Evolutionary conservation across 2,797 vertebrate genomes (phyloP).

Genomic region (Rhincodon typus): DNA sequence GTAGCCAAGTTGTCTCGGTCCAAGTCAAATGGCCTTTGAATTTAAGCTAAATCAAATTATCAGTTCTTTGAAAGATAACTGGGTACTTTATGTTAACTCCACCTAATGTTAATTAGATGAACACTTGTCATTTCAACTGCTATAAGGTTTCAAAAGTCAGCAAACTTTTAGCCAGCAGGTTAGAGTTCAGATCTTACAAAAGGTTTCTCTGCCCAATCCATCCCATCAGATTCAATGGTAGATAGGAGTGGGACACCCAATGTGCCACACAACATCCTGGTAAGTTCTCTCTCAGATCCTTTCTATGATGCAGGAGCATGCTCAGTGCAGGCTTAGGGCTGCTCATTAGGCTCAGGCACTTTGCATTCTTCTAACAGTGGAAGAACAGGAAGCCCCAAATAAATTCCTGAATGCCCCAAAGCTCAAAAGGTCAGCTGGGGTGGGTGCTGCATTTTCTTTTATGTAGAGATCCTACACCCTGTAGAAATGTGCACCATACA

Average conservation of each 20-base stretch:
- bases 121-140: background rate
- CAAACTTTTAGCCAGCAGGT: background rate
- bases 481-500: background rate
- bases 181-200: background rate
- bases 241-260: background rate
- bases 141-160: background rate
- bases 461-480: background rate
- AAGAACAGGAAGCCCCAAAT: background rate
- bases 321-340: background rate
- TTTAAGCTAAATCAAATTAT: slow-evolving; percentile 12
- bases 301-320: background rate
- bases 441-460: too few species aligned
- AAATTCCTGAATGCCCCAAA: background rate
- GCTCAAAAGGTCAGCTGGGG: background rate
- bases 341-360: background rate
- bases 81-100: background rate
- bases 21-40: background rate
- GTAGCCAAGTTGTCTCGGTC: slow-evolving; percentile 4
- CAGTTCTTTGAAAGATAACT: slow-evolving; percentile 1
- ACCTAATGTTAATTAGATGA: background rate
- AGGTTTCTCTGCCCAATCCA: background rate
- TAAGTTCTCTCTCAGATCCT: background rate
- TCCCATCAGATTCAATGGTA: background rate
- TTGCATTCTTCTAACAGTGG: background rate
- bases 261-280: background rate